Conservation (phyloP, 2,113 vertebrate genomes). For the Dendrocopos noguchii region DNA sequence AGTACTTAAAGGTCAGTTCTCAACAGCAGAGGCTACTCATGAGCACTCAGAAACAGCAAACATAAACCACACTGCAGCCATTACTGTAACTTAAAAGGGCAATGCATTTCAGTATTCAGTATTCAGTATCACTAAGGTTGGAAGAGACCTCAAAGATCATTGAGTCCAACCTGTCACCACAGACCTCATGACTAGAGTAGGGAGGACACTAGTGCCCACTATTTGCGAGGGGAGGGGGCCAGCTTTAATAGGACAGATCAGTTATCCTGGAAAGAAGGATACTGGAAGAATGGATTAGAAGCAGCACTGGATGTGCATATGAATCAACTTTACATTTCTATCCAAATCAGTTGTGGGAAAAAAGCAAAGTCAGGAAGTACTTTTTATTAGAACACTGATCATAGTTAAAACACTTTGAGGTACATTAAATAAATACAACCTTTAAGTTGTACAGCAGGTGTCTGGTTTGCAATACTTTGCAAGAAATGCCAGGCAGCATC, state of each 20-base stretch:
- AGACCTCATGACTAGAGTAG: no score
- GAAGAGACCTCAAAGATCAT: no score
- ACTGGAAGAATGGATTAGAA: not conserved
- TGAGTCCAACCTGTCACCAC: no score
- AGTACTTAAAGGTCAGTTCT: not conserved
- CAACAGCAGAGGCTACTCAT: not conserved
- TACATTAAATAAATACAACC: conserved; percentile 90
- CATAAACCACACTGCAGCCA: not conserved
- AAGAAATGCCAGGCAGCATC: conserved; percentile 45
- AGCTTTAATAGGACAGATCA: not conserved
- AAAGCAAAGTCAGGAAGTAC: conserved; percentile 72
- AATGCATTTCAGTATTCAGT: no score
- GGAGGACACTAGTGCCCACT: no score
- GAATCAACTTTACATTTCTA: not conserved
- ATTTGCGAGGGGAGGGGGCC: no score
- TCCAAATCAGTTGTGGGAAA: conserved; percentile 47
- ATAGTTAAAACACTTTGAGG: conserved; percentile 93
- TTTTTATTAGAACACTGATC: conserved; percentile 95
- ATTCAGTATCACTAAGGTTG: no score
- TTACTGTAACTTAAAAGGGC: not conserved
- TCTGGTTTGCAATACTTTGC: conserved; percentile 48
- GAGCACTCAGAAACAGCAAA: not conserved
- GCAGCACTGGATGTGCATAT: not conserved
- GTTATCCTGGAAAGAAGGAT: not conserved
- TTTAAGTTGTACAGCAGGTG: conserved; percentile 69